Conservation (phyloP, 2,113 vertebrate species). For the Otolemur garnettii region DNA sequence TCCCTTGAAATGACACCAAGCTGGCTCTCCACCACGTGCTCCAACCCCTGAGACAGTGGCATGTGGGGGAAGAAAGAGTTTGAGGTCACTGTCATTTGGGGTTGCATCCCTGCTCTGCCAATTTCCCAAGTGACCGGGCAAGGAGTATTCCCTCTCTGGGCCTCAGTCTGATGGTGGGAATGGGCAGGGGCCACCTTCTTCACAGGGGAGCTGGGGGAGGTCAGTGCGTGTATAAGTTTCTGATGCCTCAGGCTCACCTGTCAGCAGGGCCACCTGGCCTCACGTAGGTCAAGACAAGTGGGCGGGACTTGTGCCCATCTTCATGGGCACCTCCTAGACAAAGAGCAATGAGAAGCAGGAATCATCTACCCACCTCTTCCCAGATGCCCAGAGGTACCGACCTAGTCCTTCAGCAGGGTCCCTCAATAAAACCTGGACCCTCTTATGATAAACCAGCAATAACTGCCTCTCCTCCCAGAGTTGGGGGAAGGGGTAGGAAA, state of each 20-base stretch:
- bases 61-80: not conserved
- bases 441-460: not conserved
- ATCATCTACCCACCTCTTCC: not conserved
- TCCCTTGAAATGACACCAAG: not conserved
- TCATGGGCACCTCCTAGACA: slow-evolving; percentile 96
- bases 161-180: not conserved
- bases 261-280: slow-evolving; percentile 96
- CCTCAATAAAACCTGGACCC: not conserved
- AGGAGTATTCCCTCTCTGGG: not conserved
- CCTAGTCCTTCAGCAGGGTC: not conserved
- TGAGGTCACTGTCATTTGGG: not conserved
- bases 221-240: rapidly evolving
- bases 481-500: not conserved
- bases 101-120: not conserved
- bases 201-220: not conserved
- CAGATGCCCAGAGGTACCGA: rapidly evolving
- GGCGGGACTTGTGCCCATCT: slow-evolving; percentile 96
- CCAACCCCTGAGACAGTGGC: rapidly evolving
- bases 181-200: not conserved
- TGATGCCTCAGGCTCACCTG: slow-evolving; percentile 89
- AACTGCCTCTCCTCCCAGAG: not conserved
- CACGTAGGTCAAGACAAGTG: slow-evolving; percentile 94
- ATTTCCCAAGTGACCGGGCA: not conserved
- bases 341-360: slow-evolving; percentile 19
- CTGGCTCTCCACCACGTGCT: not conserved